Conservation (phyloP, 1,140 invertebrate species). For the Rhysida immarginata region DNA sequence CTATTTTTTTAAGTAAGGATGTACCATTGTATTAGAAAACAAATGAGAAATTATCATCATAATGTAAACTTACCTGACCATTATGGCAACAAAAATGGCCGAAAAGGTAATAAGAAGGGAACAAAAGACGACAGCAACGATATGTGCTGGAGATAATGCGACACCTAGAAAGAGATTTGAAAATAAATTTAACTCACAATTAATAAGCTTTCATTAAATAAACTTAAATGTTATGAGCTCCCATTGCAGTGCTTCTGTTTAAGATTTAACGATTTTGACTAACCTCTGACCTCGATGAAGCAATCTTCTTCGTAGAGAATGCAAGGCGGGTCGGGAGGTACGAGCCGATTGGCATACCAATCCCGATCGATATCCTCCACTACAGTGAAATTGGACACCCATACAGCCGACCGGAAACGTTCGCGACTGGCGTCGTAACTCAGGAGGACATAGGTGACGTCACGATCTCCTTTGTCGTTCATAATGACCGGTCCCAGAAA, state of each 20-base stretch:
- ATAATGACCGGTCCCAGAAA: background rate
- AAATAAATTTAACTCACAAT: background rate
- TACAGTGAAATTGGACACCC: background rate
- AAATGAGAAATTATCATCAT: too few species aligned
- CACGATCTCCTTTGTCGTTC: background rate
- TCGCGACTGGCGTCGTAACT: background rate
- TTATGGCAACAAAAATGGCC: background rate
- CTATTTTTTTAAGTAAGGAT: too few species aligned
- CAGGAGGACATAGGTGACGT: background rate
- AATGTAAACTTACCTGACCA: background rate
- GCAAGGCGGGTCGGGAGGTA: slow-evolving; percentile 1
- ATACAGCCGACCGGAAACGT: background rate
- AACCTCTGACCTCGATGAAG: background rate
- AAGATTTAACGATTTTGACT: too few species aligned
- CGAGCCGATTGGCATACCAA: background rate
- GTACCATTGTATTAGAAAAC: too few species aligned
- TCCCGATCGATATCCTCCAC: background rate
- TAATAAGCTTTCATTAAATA: background rate
- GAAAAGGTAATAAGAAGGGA: background rate
- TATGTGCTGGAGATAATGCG: background rate
- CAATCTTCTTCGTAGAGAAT: slow-evolving; percentile 1
- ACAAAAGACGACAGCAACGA: background rate
- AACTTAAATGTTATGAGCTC: background rate
- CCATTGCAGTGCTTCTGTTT: background rate
- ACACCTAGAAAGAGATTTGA: background rate